Conservation (phyloP, 2,113 vertebrate genomes). For the Ictidomys tridecemlineatus region DNA sequence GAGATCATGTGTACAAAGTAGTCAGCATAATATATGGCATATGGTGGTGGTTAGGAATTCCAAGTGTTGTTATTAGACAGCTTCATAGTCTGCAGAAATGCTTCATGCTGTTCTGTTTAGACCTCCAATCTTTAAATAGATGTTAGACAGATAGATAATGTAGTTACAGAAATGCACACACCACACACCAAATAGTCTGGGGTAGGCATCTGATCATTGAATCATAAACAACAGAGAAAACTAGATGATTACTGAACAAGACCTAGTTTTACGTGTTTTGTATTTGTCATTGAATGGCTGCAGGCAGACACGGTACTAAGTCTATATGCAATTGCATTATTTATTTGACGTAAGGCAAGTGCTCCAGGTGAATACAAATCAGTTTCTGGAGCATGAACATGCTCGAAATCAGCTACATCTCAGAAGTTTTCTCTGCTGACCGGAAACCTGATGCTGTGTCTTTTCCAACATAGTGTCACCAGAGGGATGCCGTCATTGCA, state of each 20-base stretch:
- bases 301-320: slow-evolving; percentile 71
- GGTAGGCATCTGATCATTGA: neutral
- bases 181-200: neutral
- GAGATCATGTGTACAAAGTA: neutral
- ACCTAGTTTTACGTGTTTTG: slow-evolving; percentile 68
- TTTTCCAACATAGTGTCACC: neutral
- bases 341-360: slow-evolving; percentile 70
- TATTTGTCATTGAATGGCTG: slow-evolving; percentile 77
- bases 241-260: slow-evolving; percentile 73
- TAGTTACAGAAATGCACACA: neutral
- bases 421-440: neutral
- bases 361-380: slow-evolving; percentile 79
- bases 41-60: neutral
- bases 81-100: neutral
- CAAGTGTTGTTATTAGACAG: neutral
- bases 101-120: neutral
- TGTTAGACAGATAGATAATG: neutral
- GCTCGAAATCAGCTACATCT: slow-evolving; percentile 28
- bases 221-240: slow-evolving; percentile 73
- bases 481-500: neutral
- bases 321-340: slow-evolving; percentile 71
- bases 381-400: slow-evolving; percentile 69
- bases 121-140: neutral
- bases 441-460: neutral
- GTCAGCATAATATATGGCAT: neutral